Evolutionary conservation across 2,888 invertebrate genomes (phyloP), one percentile per base, ranked within the genome.

Genomic region (Caenorhabditis drosophilae): DNA sequence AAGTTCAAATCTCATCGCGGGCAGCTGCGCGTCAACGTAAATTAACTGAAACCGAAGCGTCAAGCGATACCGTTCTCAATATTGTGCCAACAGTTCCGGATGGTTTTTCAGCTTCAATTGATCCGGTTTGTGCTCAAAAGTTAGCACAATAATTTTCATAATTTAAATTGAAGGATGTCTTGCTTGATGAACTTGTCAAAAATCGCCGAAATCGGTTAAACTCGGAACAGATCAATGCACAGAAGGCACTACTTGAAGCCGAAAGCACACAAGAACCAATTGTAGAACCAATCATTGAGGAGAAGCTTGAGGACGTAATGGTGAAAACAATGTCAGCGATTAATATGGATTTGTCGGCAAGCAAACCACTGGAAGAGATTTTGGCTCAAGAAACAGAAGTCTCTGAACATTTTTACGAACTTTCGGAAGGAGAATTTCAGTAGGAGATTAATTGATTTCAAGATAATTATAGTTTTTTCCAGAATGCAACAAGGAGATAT

Each of bases 401-500:
- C 6, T 38, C 47, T 1, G 20, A n/a, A 11, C 25, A 40, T 0
- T 48, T 38, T 3, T 42, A 53, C 16, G 36, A 59, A 7, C 16
- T 64, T 11, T 47, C 53, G 0, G 67, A 60, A 23, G 67, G 67
- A 20, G 67, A 70, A 36, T 58, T 51, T 20, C 44, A 52, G n/a
- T n/a, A n/a, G n/a, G n/a, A n/a, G n/a, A n/a, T n/a, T n/a, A n/a
- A n/a, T n/a, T n/a, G n/a, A n/a, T n/a, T n/a, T n/a, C n/a, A n/a
- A n/a, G n/a, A n/a, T n/a, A n/a, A n/a, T n/a, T n/a, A n/a, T n/a
- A n/a, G n/a, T n/a, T n/a, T n/a, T n/a, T n/a, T n/a, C n/a, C n/a
- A n/a, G n/a, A 42, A 57, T 78, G n/a, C 67, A 67, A n/a, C 68
- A 77, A 40, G 76, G 77, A 22, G 79, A 80, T 47, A 56, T 71